Conservation (phyloP, 1,140 invertebrate genomes). For the Acarapis woodi region DNA sequence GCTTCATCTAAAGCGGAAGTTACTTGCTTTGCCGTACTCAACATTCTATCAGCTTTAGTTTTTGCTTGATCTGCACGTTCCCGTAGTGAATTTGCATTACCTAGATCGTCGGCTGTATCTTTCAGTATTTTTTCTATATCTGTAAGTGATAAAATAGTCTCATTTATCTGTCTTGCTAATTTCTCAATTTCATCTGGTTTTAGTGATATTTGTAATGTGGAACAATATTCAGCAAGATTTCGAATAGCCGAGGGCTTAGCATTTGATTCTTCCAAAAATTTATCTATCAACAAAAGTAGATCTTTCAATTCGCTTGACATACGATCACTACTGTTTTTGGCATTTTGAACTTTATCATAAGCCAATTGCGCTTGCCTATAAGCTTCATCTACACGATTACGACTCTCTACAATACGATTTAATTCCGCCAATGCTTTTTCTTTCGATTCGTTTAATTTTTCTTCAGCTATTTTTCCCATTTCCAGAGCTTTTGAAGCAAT, state of each 20-base stretch:
- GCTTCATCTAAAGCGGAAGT: conserved; percentile 31
- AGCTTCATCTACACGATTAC: conserved; percentile 25
- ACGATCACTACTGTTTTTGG: conserved; percentile 26
- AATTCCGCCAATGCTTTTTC: conserved; percentile 30
- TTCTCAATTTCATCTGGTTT: conserved; percentile 54
- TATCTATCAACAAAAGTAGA: conserved; percentile 34
- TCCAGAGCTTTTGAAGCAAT: conserved; percentile 54
- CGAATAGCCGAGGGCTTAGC: conserved; percentile 51
- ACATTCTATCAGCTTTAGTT: conserved; percentile 23
- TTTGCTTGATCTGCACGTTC: conserved; percentile 40
- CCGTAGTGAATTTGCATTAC: conserved; percentile 39
- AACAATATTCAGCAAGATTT: conserved; percentile 31
- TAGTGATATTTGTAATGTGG: conserved; percentile 25
- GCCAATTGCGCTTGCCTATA: conserved; percentile 27
- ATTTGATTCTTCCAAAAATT: conserved; percentile 39
- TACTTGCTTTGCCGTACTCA: conserved; percentile 26
- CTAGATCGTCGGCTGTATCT: conserved; percentile 46
- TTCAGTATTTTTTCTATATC: conserved; percentile 63
- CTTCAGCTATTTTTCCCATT: conserved; percentile 49
- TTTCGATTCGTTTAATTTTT: conserved; percentile 45
- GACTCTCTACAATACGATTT: conserved; percentile 25
- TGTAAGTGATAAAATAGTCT: conserved; percentile 49
- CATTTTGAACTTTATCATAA: conserved; percentile 23
- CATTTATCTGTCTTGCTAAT: conserved; percentile 49
- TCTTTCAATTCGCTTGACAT: conserved; percentile 23